Evolutionary conservation across 2,888 invertebrate genomes (phyloP), one percentile per base, ranked within the genome.

Genomic region (Epinotia brunnichana): DNA sequence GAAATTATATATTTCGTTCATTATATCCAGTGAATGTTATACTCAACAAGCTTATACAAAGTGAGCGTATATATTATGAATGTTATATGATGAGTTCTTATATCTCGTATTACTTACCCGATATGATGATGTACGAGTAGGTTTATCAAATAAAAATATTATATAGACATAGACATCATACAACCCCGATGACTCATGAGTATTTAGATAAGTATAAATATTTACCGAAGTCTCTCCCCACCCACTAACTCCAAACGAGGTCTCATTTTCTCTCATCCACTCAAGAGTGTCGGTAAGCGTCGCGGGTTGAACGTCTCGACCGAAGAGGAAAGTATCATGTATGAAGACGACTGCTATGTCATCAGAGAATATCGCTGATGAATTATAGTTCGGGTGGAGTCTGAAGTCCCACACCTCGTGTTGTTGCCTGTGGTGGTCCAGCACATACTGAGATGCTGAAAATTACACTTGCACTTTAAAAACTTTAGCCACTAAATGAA

Each of bases 161-260:
- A n/a, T n/a, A n/a, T n/a, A n/a, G n/a, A n/a, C n/a, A n/a, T n/a
- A n/a, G n/a, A n/a, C n/a, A n/a, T n/a, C n/a, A n/a, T n/a, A 24
- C 21, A 2, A 24, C 21, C 21, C 21, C 1, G 21, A 35, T 35
- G 9, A 35, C 9, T 9, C 35, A 35, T 9, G 9, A 35, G 35
- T 9, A 35, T 35, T 24, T 1, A 35, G 35, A 9, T 7, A 35
- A 9, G 35, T 7, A 35, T 5, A 66, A 66, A 54, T n/a, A 63
- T 11, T 21, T 66, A 84, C 86, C 80, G 80, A 66, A 56, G 76
- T 77, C 60, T 79, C 78, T 21, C 85, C 85, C 86, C 86, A 86
- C 5, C 86, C 86, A 4, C 80, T 78, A n/a, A 80, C 85, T n/a
- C 75, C 68, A 68, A 86, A 81, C 0, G 67, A 35, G 2, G 44